Percentiles rank a stretch among this genome's conserved stretches.
Evolutionary conservation across 1,140 invertebrate genomes (phyloP).

Genomic region (Campodea augens): DNA sequence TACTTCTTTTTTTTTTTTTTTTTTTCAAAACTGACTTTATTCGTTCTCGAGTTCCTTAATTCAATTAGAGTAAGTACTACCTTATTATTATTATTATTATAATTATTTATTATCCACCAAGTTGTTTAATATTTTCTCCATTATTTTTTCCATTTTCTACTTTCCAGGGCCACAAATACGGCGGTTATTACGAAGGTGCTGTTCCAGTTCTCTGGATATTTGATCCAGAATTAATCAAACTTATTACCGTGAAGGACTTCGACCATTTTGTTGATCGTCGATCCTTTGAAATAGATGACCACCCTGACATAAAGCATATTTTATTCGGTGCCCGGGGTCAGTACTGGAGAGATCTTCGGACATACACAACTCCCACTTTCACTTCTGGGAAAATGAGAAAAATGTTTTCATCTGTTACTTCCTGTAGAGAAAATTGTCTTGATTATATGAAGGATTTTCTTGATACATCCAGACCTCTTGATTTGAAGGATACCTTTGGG

Average conservation of each 20-base stretch:
- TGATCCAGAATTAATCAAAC: conserved; percentile 11
- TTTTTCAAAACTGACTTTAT: too few relatives aligned
- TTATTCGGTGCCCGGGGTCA: conserved; percentile 2
- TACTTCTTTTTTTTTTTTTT: too few relatives aligned
- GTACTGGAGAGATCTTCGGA: conserved; percentile 7
- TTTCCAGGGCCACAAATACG: not conserved
- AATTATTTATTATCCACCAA: too few relatives aligned
- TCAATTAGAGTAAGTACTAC: too few relatives aligned
- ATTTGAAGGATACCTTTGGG: conserved; percentile 4
- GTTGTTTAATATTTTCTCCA: too few relatives aligned
- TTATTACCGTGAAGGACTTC: conserved; percentile 13
- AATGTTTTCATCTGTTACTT: conserved; percentile 2
- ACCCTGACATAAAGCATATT: conserved; percentile 5
- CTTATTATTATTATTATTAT: too few relatives aligned
- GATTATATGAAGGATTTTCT: not conserved
- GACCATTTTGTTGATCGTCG: conserved; percentile 12
- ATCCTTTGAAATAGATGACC: not conserved
- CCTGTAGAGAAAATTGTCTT: conserved; percentile 2
- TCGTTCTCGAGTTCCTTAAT: too few relatives aligned
- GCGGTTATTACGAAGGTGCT: not conserved
- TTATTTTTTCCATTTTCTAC: too few relatives aligned
- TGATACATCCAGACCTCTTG: not conserved
- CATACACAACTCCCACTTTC: conserved; percentile 7
- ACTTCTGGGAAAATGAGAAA: conserved; percentile 10
- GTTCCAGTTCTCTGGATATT: not conserved